Evolutionary conservation across 2,113 vertebrate species (phyloP), one percentile per base, ranked within the genome.

Genomic region (Microcebus lehilahytsara): DNA sequence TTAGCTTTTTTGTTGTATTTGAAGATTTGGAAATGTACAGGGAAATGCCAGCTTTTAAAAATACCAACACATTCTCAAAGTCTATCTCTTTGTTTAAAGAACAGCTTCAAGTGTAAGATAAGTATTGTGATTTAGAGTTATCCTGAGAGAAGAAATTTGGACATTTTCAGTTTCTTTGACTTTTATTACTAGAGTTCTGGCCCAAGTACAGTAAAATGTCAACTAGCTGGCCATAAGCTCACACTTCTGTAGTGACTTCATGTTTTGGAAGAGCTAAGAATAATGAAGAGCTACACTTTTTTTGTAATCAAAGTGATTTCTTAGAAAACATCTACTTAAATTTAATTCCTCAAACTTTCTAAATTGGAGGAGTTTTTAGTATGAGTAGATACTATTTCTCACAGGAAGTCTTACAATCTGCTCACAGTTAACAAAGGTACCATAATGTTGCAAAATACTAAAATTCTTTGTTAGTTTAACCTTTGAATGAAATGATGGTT

Each of bases 161-260:
- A 60, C 25, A 64, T 85, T 89, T 25, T 96, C 11, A 85, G 8
- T 93, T 88, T 60, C 77, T 96, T 93, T 92, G 49, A 92, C 49
- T 94, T 92, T 87, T 71, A 27, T 78, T 87, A 40, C 67, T 87
- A 0, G 89, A 84, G 49, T 71, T 96, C 37, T 81, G 58, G 25
- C 40, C 30, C 37, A 53, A 20, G 6, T 96, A n/a, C 46, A 88
- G 49, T 83, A 74, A 91, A 91, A 77, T 56, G 40, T 80, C 42
- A 92, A 20, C 25, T 79, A 67, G 27, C 71, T 85, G 12, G 27
- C 46, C 20, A 79, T 37, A 37, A 37, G 37, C 37, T 37, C 37
- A 37, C 37, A 37, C 37, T 37, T 37, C 37, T 37, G 37, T 37
- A 37, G 37, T 37, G 37, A 37, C 37, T 37, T 37, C 37, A 37